Conservation (phyloP, 2,113 vertebrate genomes). For the Paramisgurnus dabryanus region DNA sequence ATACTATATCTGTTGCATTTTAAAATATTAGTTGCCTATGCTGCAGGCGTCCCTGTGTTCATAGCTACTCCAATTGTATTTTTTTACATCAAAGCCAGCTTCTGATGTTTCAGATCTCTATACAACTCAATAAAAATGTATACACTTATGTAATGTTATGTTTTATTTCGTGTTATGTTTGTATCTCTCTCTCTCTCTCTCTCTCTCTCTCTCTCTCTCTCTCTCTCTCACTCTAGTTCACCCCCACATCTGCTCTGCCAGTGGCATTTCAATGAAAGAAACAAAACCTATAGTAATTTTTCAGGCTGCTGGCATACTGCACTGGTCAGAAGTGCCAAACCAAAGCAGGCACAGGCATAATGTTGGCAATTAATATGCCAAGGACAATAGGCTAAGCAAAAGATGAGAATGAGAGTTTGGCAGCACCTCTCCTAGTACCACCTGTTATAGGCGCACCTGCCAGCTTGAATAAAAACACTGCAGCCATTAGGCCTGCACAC, state of each 20-base stretch:
- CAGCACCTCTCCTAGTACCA: conserved; percentile 43
- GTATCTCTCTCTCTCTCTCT: not conserved
- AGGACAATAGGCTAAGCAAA: conserved; percentile 45
- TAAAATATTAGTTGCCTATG: not conserved
- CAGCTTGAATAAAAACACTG: conserved; percentile 29
- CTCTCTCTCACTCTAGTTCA: not conserved
- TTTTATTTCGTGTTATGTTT: not conserved
- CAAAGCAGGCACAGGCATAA: conserved; percentile 1
- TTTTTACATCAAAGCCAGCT: too few relatives aligned
- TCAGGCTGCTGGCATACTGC: conserved; percentile 20
- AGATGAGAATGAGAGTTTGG: conserved; percentile 51
- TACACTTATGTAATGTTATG: too few relatives aligned
- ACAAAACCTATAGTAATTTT: not conserved
- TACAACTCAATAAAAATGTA: too few relatives aligned
- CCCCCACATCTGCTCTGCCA: not conserved
- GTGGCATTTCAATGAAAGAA: conserved; percentile 26
- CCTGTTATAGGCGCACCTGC: conserved; percentile 49
- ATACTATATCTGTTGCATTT: not conserved
- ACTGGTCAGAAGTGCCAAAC: conserved; percentile 7
- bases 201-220: conserved; percentile 2
- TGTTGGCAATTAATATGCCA: conserved; percentile 46
- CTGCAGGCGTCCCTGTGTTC: not conserved
- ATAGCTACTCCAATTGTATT: too few relatives aligned
- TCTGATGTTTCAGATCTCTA: too few relatives aligned
- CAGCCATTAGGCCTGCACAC: conserved; percentile 37